phyloP scores from a whole-genome alignment of 2,113 vertebrate species.

The Chiloscyllium plagiosum region DNA sequence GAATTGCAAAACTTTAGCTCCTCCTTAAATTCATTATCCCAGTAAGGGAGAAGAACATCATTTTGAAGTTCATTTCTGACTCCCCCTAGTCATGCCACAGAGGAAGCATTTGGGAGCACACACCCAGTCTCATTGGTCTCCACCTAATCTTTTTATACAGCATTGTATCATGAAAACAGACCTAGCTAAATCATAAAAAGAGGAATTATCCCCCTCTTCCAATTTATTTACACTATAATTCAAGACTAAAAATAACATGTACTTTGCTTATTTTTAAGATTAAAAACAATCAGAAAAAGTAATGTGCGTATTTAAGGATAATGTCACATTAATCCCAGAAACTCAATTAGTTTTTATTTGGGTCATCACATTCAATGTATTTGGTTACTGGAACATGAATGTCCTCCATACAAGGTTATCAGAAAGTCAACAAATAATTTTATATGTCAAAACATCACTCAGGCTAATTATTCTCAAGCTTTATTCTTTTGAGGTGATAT shows the following conservation, averaged over 20 bases:
- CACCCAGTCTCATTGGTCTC: background rate
- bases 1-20: no score
- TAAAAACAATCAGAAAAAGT: background rate
- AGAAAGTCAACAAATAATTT: background rate
- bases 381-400: background rate
- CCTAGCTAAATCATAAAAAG: background rate
- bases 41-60: background rate
- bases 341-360: background rate
- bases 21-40: no score
- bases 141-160: background rate
- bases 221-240: background rate
- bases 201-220: background rate
- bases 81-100: background rate
- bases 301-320: background rate
- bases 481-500: background rate
- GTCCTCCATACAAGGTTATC: background rate
- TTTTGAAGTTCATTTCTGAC: background rate
- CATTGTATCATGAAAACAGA: background rate
- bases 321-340: background rate
- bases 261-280: background rate
- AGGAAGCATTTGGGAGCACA: conserved; percentile 12
- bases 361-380: background rate
- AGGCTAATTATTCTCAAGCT: background rate
- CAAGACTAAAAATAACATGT: background rate
- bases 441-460: background rate